These are phyloP conservation scores for Misgurnus anguillicaudatus DNA, from an alignment of 2,113 vertebrate species.

Conservation along the genomic window DNA sequence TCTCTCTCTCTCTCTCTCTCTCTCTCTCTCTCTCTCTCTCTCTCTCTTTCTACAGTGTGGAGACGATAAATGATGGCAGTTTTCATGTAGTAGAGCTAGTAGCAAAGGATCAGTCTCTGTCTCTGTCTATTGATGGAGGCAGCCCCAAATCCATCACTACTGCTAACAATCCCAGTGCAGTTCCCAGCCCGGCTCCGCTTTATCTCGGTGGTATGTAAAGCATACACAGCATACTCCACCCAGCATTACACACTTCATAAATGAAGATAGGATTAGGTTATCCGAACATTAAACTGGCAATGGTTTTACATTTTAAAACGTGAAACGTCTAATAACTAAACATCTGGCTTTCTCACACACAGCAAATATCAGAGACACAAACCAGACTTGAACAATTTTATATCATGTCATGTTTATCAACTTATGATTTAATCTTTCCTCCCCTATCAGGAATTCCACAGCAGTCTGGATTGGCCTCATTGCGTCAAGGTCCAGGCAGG, in stretches of 20 bases:
- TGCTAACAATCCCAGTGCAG: conserved; percentile 88
- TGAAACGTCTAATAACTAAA: too few relatives aligned
- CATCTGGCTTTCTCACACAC: too few relatives aligned
- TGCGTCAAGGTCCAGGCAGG: conserved; percentile 84
- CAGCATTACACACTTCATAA: neutral
- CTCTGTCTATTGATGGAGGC: conserved; percentile 92
- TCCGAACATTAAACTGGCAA: too few relatives aligned
- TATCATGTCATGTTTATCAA: neutral
- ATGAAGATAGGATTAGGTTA: too few relatives aligned
- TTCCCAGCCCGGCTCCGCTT: conserved; percentile 87
- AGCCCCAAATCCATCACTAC: conserved; percentile 92
- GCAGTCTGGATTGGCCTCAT: conserved; percentile 79
- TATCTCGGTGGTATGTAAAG: conserved; percentile 92
- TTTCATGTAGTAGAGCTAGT: conserved; percentile 95
- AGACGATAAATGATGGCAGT: conserved; percentile 96
- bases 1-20: too few relatives aligned
- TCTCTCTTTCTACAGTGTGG: conserved; percentile 75
- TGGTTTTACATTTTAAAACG: too few relatives aligned
- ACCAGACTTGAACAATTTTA: too few relatives aligned
- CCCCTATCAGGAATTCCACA: conserved; percentile 85
- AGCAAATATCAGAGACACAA: too few relatives aligned
- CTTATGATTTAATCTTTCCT: neutral
- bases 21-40: neutral
- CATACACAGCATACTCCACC: neutral
- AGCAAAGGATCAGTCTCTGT: conserved; percentile 88